Evolutionary conservation across 1,140 invertebrate genomes (phyloP), one percentile per base, ranked within the genome.

Genomic region (Camponotus pennsylvanicus): DNA sequence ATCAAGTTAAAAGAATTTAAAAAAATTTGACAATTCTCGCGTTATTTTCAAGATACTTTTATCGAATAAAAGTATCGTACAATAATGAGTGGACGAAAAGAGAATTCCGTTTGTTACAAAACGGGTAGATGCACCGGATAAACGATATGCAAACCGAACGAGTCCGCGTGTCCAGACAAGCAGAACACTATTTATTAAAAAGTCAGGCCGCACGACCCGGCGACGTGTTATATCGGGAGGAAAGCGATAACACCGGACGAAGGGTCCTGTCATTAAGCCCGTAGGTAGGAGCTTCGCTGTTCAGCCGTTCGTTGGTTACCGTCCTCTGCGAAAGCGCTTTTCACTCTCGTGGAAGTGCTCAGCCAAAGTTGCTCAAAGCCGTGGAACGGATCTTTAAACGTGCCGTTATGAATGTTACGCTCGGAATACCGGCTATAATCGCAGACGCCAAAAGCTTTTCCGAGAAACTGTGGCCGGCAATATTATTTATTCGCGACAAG

Each of bases 171-270:
- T 63, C 73, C 88, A 82, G 90, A 88, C 89, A 91, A 86, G 84
- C 86, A 86, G 88, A 91, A 90, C 59, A 66, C 92, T 93, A 93
- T 93, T 93, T 92, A 92, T 94, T 92, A 93, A 94, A 93, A 94
- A 93, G 90, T 91, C 89, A 88, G 86, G 21, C 82, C 79, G 88
- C 83, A 82, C 89, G 90, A 91, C 89, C 88, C 89, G 88, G 87
- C 89, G 91, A 91, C 93, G 94, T 94, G 94, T 91, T 93, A 95
- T 93, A 93, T 95, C 92, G 93, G 92, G 93, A 94, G 95, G 95
- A 95, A 95, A 95, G 93, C 92, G 95, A 95, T 95, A 95, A 95
- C 93, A 89, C 86, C 71, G 89, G 88, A 75, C 70, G 49, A 49
- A 73, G 69, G 89, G 89, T 85, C 66, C 92, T 88, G 92, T 93